Evolutionary conservation across 2,797 vertebrate genomes (phyloP).

Genomic region (Leptatherina wallacei): DNA sequence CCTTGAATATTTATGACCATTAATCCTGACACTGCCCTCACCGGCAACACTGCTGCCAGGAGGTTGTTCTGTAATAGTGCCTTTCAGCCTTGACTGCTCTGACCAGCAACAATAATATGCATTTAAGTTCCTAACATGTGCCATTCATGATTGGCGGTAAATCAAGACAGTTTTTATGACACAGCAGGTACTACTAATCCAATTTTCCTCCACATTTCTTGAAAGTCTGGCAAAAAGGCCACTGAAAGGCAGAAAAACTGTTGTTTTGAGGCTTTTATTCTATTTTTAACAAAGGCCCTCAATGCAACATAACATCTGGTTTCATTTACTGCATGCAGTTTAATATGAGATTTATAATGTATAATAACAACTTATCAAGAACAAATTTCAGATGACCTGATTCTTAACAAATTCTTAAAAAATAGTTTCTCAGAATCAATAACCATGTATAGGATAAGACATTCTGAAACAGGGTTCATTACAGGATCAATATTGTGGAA

Average conservation of each 20-base stretch:
- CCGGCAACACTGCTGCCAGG: neutral
- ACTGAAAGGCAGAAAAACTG: neutral
- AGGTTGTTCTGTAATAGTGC: constrained; percentile 3
- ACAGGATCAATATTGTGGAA: constrained; percentile 7
- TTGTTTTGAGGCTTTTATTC: neutral
- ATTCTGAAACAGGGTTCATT: constrained; percentile 18
- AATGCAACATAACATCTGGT: neutral
- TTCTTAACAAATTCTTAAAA: constrained; percentile 10
- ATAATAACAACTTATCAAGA: constrained; percentile 3
- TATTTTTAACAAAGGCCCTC: constrained; percentile 2
- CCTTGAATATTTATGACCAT: neutral
- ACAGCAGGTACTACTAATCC: neutral
- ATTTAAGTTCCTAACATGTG: constrained; percentile 11
- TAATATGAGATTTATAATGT: neutral
- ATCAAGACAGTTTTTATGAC: constrained; percentile 15
- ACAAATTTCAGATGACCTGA: neutral
- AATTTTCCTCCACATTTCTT: constrained; percentile 8
- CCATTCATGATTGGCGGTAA: constrained; percentile 5
- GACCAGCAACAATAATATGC: constrained; percentile 5
- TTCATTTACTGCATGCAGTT: constrained; percentile 8
- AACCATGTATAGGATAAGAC: neutral
- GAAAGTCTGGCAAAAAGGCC: constrained; percentile 1
- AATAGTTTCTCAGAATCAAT: constrained; percentile 8
- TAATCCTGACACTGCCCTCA: constrained; percentile 11
- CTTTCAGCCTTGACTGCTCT: constrained; percentile 13